Evolutionary conservation across 2,888 invertebrate genomes (phyloP).

Genomic region (Pseudanteris insignis): DNA sequence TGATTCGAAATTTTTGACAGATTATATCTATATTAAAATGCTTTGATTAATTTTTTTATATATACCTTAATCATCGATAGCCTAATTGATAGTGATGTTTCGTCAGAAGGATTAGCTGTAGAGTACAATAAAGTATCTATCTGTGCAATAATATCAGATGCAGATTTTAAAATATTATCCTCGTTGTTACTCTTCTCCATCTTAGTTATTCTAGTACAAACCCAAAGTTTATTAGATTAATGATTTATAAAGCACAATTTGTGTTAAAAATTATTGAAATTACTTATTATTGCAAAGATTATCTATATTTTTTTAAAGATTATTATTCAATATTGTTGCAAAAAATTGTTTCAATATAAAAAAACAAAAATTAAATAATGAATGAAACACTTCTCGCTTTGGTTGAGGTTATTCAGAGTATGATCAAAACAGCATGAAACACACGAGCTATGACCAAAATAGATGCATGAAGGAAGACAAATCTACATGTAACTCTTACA

Average conservation of each 20-base stretch:
- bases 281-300: too few species aligned
- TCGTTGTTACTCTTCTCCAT: slow-evolving; percentile 52
- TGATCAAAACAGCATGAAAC: slow-evolving; percentile 55
- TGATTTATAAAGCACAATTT: too few species aligned
- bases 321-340: too few species aligned
- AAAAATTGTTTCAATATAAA: neutral
- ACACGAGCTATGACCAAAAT: slow-evolving; percentile 62
- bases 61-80: slow-evolving; percentile 73
- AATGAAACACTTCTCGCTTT: slow-evolving; percentile 30
- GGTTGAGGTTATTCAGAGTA: slow-evolving; percentile 51
- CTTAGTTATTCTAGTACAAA: slow-evolving; percentile 49
- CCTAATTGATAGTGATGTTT: slow-evolving; percentile 72
- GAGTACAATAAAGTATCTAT: slow-evolving; percentile 70
- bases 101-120: slow-evolving; percentile 74
- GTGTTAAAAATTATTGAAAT: too few species aligned
- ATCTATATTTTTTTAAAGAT: too few species aligned
- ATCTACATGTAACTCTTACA: slow-evolving; percentile 47
- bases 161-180: slow-evolving; percentile 51
- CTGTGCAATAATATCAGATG: slow-evolving; percentile 60
- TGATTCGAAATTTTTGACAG: too few species aligned
- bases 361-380: neutral
- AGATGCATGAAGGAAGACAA: slow-evolving; percentile 53
- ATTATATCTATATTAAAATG: too few species aligned
- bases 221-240: too few species aligned
- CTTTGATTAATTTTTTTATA: too few species aligned